Evolutionary conservation across 1,140 invertebrate species (phyloP).

Genomic region (Elysia chlorotica): DNA sequence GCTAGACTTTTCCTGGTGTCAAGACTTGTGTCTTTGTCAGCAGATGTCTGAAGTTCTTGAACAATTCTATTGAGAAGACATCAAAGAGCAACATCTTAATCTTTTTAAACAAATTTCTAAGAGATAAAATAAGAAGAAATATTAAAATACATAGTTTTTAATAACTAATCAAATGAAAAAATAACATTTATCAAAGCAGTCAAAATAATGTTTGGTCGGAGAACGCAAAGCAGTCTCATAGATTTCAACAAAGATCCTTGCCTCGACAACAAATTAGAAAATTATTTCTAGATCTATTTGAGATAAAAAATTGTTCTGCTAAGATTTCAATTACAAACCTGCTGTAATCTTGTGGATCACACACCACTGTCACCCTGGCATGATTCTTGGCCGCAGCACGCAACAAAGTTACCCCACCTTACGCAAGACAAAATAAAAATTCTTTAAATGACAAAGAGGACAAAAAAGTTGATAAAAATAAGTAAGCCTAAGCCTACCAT

Average conservation of each 20-base stretch:
- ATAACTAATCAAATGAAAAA: conserved; percentile 3
- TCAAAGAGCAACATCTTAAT: not conserved
- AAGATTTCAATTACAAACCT: no score
- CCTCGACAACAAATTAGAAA: no score
- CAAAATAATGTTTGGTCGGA: not conserved
- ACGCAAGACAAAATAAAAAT: conserved; percentile 18
- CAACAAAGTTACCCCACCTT: conserved; percentile 90
- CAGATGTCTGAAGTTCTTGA: conserved; percentile 71
- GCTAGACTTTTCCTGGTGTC: conserved; percentile 70
- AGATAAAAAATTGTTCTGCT: no score
- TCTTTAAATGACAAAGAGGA: no score
- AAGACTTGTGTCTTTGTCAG: conserved; percentile 68
- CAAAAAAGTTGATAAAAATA: no score
- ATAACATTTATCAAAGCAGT: not conserved
- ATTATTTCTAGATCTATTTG: no score
- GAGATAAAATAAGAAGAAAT: no score
- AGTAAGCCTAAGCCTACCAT: no score
- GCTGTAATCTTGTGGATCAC: conserved; percentile 90
- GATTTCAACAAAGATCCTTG: no score
- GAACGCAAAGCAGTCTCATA: no score
- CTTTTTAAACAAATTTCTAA: no score
- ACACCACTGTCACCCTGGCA: conserved; percentile 90
- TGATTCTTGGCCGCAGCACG: conserved; percentile 98
- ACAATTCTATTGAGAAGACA: conserved; percentile 39
- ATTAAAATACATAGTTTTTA: no score